Conservation (phyloP, 2,797 vertebrate genomes). For the Catharus ustulatus region DNA sequence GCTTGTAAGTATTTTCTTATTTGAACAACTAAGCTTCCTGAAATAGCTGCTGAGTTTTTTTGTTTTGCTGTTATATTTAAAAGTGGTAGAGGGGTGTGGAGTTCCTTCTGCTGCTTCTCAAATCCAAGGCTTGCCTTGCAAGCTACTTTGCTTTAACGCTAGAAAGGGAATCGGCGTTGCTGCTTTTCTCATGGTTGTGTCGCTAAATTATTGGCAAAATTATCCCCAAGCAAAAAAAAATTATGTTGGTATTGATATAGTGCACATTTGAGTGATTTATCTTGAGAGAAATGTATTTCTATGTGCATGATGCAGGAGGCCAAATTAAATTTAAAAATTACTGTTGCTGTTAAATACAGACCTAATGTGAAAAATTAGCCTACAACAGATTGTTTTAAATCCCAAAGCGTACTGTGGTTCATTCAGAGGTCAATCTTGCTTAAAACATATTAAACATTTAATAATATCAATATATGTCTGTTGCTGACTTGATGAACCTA, state of each 20-base stretch:
- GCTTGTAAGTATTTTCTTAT: slow-evolving; percentile 62
- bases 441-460: background rate
- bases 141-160: background rate
- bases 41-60: slow-evolving; percentile 57
- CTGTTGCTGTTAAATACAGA: slow-evolving; percentile 12
- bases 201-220: background rate
- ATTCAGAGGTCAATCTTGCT: background rate
- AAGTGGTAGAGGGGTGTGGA: slow-evolving; percentile 51
- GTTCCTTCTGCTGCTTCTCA: slow-evolving; percentile 64
- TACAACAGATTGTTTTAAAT: slow-evolving; percentile 8
- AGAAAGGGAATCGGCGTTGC: background rate
- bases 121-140: slow-evolving; percentile 46
- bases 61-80: slow-evolving; percentile 48
- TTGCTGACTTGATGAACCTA: background rate
- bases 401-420: background rate
- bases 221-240: background rate
- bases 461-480: background rate
- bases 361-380: slow-evolving; percentile 32
- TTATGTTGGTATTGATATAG: background rate
- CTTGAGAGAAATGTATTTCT: background rate
- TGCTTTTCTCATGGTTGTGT: background rate
- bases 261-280: background rate
- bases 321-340: background rate
- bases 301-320: background rate
- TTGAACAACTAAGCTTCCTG: slow-evolving; percentile 57